Evolutionary conservation across 2,888 invertebrate species (phyloP).

Genomic region (Conops quadrifasciatus): DNA sequence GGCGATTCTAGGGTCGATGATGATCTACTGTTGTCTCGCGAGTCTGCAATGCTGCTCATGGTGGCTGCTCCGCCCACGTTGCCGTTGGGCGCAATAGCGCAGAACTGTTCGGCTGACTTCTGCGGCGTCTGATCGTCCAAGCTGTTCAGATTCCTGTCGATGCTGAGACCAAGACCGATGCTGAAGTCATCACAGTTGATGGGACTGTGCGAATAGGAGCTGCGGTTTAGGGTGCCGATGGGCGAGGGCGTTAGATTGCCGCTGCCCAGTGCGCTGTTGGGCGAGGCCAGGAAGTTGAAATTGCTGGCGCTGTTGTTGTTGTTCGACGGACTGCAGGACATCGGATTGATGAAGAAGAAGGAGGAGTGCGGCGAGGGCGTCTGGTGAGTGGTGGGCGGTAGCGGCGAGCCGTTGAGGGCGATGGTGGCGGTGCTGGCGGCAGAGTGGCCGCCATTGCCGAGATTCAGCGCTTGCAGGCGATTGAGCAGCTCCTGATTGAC

Average conservation of each 20-base stretch:
- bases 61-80: conserved; percentile 50
- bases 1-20: conserved; percentile 57
- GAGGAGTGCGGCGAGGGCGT: conserved; percentile 62
- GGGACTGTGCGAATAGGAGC: conserved; percentile 61
- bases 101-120: conserved; percentile 66
- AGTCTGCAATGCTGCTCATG: conserved; percentile 46
- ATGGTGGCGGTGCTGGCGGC: conserved; percentile 44
- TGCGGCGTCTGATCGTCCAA: conserved; percentile 72
- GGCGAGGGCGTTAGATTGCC: conserved; percentile 62
- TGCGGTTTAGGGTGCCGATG: conserved; percentile 61
- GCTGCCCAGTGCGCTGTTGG: conserved; percentile 47
- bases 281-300: conserved; percentile 59
- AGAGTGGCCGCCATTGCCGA: conserved; percentile 48
- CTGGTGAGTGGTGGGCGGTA: conserved; percentile 46
- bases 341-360: conserved; percentile 64
- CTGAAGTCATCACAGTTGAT: conserved; percentile 53
- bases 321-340: conserved; percentile 59
- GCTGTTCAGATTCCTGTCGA: conserved; percentile 65
- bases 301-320: conserved; percentile 52
- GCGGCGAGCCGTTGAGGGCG: conserved; percentile 44
- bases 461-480: conserved; percentile 62
- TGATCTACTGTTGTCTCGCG: conserved; percentile 56
- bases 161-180: conserved; percentile 51
- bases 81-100: conserved; percentile 62
- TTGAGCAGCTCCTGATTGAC: conserved; percentile 65